Conservation (phyloP, 2,113 vertebrate species). For the Megaleporinus macrocephalus region DNA sequence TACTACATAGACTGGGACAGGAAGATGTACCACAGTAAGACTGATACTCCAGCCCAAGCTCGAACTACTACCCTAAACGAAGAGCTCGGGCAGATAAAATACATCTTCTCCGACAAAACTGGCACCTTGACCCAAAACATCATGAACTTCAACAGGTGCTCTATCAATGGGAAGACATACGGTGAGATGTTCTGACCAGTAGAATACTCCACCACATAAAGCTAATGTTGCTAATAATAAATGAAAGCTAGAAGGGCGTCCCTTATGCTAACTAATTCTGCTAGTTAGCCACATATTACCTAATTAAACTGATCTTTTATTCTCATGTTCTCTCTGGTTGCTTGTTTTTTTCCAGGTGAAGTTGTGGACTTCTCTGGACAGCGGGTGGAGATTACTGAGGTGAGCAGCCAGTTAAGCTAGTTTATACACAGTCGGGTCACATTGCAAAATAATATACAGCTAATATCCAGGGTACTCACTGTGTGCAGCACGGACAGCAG, state of each 20-base stretch:
- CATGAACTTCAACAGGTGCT: slow-evolving; percentile 95
- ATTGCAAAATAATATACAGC: too few species aligned
- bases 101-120: slow-evolving; percentile 97
- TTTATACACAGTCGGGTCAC: not conserved
- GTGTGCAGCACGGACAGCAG: too few species aligned
- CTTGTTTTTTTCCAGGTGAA: slow-evolving; percentile 74
- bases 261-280: too few species aligned
- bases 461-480: too few species aligned
- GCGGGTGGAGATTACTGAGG: slow-evolving; percentile 82
- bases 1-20: slow-evolving; percentile 95
- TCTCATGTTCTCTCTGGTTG: not conserved
- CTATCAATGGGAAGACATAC: slow-evolving; percentile 87
- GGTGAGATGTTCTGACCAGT: slow-evolving; percentile 72
- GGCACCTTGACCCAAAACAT: slow-evolving; percentile 97
- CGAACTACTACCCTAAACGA: slow-evolving; percentile 95
- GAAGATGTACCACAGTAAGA: slow-evolving; percentile 91
- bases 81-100: slow-evolving; percentile 95
- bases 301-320: not conserved
- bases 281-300: not conserved
- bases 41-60: slow-evolving; percentile 86
- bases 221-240: not conserved
- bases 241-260: not conserved
- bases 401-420: slow-evolving; percentile 63
- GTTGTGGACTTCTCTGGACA: slow-evolving; percentile 76
- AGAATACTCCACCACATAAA: not conserved